These are phyloP conservation scores for Nasonia giraulti DNA, from an alignment of 1,140 invertebrate species.

Conservation along the genomic window DNA sequence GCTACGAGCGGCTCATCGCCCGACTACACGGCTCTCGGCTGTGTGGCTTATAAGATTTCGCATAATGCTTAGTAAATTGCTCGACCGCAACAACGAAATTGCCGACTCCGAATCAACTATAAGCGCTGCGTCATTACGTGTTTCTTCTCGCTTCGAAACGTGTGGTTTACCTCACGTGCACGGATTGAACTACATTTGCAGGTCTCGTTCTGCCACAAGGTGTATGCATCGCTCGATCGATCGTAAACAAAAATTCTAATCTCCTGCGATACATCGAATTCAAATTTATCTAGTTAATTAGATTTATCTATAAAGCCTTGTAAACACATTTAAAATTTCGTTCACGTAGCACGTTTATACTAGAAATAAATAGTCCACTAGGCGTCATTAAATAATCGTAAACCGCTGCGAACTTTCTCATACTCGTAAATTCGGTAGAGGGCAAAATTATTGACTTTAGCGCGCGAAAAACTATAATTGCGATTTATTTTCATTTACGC, in stretches of 20 bases:
- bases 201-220: not conserved
- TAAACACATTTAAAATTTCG: no score
- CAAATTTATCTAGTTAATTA: not conserved
- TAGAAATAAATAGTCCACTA: not conserved
- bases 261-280: not conserved
- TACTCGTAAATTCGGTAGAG: constrained; percentile 6
- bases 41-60: constrained; percentile 63
- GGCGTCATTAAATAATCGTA: constrained; percentile 28
- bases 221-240: not conserved
- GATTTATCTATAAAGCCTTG: not conserved
- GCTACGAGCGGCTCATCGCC: constrained; percentile 64
- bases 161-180: not conserved
- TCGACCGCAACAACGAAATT: constrained; percentile 68
- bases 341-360: no score
- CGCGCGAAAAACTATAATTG: constrained; percentile 45
- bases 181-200: constrained; percentile 5
- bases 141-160: constrained; percentile 52
- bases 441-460: constrained; percentile 24
- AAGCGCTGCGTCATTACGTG: constrained; percentile 66
- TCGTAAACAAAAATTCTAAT: not conserved
- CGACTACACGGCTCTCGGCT: constrained; percentile 49
- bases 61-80: constrained; percentile 71
- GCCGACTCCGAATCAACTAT: constrained; percentile 53
- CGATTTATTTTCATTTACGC: constrained; percentile 49
- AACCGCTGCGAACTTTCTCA: constrained; percentile 11